Evolutionary conservation across 2,113 vertebrate genomes (phyloP).

Genomic region (Catharus fuscescens): DNA sequence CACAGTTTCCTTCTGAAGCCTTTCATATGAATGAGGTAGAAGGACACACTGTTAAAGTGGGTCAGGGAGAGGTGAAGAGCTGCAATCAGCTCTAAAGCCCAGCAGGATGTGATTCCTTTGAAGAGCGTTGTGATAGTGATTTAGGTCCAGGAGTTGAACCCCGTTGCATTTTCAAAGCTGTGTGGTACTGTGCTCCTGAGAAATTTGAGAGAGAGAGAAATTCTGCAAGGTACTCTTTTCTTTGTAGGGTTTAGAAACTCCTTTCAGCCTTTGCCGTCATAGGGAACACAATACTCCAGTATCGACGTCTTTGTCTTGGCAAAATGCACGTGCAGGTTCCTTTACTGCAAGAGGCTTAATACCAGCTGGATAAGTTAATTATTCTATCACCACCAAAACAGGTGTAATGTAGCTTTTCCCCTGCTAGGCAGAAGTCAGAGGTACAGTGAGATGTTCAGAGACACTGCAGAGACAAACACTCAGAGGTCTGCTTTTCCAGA

Average conservation of each 20-base stretch:
- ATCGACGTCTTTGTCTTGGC: background rate
- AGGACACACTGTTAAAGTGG: background rate
- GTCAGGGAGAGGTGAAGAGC: slow-evolving; percentile 8
- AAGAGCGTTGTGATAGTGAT: background rate
- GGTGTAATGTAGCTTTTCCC: background rate
- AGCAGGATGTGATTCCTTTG: background rate
- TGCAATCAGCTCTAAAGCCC: background rate
- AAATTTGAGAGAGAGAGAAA: background rate
- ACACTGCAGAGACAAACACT: background rate
- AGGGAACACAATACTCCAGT: background rate
- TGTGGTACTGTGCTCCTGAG: background rate
- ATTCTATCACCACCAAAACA: background rate
- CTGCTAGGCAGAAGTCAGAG: background rate
- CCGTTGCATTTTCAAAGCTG: background rate
- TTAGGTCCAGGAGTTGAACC: background rate
- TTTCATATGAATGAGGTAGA: background rate
- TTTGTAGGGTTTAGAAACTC: background rate
- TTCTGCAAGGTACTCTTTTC: background rate
- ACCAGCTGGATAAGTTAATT: background rate
- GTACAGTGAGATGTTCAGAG: background rate
- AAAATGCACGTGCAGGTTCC: background rate
- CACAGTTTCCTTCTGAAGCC: background rate
- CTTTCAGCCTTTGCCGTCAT: background rate
- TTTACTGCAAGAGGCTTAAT: background rate
- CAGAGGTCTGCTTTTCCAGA: background rate